Percentiles rank a stretch among this genome's conserved stretches.
These are phyloP conservation scores for Phyllotis vaccarum DNA, from an alignment of 2,797 vertebrate genomes.

Conservation along the genomic window DNA sequence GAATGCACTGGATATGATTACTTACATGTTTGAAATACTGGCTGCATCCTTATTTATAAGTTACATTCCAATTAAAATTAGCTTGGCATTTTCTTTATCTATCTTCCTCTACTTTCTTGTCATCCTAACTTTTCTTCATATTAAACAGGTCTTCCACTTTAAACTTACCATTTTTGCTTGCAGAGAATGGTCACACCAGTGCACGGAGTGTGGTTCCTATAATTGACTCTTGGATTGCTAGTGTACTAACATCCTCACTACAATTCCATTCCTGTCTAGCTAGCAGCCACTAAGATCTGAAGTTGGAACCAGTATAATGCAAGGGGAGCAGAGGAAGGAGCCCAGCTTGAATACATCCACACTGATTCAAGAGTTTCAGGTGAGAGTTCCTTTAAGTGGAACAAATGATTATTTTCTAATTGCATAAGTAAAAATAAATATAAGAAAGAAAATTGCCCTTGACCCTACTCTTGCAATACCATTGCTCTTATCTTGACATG, in stretches of 20 bases:
- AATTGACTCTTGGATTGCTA: neutral
- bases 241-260: neutral
- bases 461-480: neutral
- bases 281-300: neutral
- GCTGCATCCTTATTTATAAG: neutral
- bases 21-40: neutral
- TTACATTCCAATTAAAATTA: neutral
- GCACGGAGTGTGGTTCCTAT: neutral
- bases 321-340: neutral
- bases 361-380: neutral
- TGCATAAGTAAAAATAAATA: conserved; percentile 38
- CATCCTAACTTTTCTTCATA: neutral
- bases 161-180: neutral
- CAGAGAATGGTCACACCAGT: neutral
- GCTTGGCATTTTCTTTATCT: neutral
- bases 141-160: neutral
- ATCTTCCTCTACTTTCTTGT: neutral
- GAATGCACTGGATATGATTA: neutral
- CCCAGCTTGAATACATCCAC: no score
- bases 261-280: neutral
- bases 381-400: neutral
- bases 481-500: neutral
- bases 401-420: conserved; percentile 1
- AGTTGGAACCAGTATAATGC: neutral
- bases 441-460: neutral